Percentiles rank a stretch among this genome's conserved stretches.
Conservation (phyloP, 2,113 vertebrate species). For the Cyanocitta stelleri region DNA sequence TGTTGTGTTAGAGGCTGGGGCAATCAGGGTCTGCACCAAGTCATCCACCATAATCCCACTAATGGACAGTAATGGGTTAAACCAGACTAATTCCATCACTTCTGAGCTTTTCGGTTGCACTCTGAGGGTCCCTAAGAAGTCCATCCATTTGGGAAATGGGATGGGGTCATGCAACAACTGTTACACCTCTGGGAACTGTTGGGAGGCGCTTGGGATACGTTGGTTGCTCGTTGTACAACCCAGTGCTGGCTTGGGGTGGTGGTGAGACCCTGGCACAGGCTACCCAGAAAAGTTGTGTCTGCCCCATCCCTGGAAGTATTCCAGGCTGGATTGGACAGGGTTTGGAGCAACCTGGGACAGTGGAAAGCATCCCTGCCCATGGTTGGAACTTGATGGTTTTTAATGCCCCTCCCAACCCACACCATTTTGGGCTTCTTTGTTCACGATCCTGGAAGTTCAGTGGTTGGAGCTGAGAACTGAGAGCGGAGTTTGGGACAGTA, state of each 20-base stretch:
- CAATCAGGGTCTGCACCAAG: fast-evolving
- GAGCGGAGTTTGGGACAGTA: fast-evolving
- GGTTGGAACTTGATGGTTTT: fast-evolving
- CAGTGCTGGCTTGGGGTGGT: fast-evolving
- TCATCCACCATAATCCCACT: neutral
- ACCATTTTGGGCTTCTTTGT: neutral
- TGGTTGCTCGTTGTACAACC: fast-evolving
- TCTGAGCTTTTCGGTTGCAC: neutral
- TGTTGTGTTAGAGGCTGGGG: neutral
- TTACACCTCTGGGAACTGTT: neutral
- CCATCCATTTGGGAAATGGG: neutral
- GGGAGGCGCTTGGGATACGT: fast-evolving
- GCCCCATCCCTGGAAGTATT: neutral
- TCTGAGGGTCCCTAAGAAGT: neutral
- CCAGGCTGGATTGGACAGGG: fast-evolving
- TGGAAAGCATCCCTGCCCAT: neutral
- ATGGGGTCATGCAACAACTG: neutral
- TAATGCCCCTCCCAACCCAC: neutral
- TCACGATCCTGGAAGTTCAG: neutral
- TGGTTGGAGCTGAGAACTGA: neutral
- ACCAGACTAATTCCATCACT: neutral
- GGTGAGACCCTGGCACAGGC: neutral
- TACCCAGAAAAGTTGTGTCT: neutral
- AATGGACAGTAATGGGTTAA: neutral
- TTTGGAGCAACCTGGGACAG: neutral